These are phyloP conservation scores for Megamerina dolium DNA, from an alignment of 2,888 invertebrate species.

Conservation along the genomic window DNA sequence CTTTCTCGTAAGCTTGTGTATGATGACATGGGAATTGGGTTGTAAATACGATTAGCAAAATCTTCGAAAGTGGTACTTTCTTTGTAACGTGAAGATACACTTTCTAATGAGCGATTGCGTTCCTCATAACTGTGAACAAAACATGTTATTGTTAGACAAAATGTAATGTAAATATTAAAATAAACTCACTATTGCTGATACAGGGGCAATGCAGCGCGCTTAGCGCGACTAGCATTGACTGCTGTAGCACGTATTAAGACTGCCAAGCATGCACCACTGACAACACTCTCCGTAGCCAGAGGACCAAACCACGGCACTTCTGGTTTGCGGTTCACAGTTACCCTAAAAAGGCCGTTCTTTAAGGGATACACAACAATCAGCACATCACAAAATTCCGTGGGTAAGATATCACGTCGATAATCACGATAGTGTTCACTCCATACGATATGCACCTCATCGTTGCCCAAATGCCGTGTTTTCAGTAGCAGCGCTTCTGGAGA, in stretches of 20 bases:
- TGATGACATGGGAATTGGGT: slow-evolving; percentile 53
- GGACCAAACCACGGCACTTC: slow-evolving; percentile 95
- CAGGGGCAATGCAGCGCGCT: slow-evolving; percentile 79
- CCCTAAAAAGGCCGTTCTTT: slow-evolving; percentile 75
- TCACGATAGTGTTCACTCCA: slow-evolving; percentile 97
- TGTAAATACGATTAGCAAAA: slow-evolving; percentile 69
- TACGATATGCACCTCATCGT: slow-evolving; percentile 97
- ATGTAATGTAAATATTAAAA: background rate
- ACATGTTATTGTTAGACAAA: slow-evolving; percentile 1
- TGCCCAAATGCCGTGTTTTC: slow-evolving; percentile 93
- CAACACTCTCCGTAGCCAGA: slow-evolving; percentile 80
- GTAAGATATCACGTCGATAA: slow-evolving; percentile 93
- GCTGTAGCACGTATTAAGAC: slow-evolving; percentile 85
- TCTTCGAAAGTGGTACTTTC: slow-evolving; percentile 86
- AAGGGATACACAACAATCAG: slow-evolving; percentile 94
- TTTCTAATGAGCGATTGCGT: slow-evolving; percentile 76
- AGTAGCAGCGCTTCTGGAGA: slow-evolving; percentile 80
- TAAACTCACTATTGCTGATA: slow-evolving; percentile 81
- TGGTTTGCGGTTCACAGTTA: slow-evolving; percentile 81
- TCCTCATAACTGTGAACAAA: slow-evolving; percentile 72
- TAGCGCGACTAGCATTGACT: slow-evolving; percentile 84
- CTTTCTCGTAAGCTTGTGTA: slow-evolving; percentile 34
- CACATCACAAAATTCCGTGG: slow-evolving; percentile 99
- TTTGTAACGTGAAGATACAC: slow-evolving; percentile 78
- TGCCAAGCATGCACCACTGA: slow-evolving; percentile 60